A percentile compares a stretch with the other conserved stretches of the same genome.
Conservation (phyloP, 2,797 vertebrate species). For the Crocodylus rhombifer region DNA sequence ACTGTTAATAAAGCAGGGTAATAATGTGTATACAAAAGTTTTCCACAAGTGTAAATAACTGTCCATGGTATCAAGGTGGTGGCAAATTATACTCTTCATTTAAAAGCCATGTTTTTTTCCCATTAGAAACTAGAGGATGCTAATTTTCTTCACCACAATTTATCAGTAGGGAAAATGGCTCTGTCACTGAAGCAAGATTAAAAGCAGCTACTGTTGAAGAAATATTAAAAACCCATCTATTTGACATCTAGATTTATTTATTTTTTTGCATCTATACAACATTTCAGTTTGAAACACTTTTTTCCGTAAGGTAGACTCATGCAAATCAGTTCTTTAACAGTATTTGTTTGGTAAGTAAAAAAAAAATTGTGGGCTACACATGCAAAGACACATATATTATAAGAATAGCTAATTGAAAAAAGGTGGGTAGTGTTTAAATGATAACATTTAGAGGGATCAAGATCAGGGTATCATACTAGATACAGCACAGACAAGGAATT, state of each 20-base stretch:
- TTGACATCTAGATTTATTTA: not conserved
- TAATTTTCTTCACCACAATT: not conserved
- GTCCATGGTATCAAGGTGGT: not conserved
- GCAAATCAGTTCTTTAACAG: not conserved
- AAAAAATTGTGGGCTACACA: too few relatives aligned
- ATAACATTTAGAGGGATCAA: not conserved
- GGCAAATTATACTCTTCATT: not conserved
- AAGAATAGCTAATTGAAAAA: not conserved
- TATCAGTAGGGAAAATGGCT: not conserved
- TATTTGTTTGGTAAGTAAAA: not conserved
- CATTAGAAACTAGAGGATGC: not conserved
- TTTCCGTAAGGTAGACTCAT: not conserved
- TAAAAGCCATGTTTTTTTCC: not conserved
- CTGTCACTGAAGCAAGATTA: not conserved
- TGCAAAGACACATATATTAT: not conserved
- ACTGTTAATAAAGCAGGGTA: not conserved
- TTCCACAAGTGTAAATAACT: not conserved
- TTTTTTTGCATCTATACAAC: not conserved
- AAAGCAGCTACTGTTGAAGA: not conserved
- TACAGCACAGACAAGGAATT: not conserved
- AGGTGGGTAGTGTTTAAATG: not conserved
- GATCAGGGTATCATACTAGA: not conserved
- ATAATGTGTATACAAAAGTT: not conserved
- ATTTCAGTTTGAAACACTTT: not conserved
- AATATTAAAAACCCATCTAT: not conserved